Percentiles rank a stretch among this genome's conserved stretches.
Evolutionary conservation across 2,797 vertebrate genomes (phyloP).

Genomic region (Xiphorhynchus erythropygius): DNA sequence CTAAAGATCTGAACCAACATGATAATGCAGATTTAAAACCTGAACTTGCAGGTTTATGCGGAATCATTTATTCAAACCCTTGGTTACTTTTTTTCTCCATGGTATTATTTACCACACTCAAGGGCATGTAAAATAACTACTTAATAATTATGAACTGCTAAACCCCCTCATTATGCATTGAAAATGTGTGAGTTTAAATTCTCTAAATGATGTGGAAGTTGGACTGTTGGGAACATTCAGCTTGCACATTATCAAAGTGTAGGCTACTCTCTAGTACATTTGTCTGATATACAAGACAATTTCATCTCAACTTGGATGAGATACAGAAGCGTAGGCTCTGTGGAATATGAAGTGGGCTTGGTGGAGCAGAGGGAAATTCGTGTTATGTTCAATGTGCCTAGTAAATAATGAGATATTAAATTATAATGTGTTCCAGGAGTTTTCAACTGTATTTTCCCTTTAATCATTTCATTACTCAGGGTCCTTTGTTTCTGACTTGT

Average conservation of each 20-base stretch:
- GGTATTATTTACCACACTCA: constrained; percentile 42
- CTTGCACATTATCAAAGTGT: constrained; percentile 19
- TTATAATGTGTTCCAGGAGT: constrained; percentile 61
- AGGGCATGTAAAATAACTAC: constrained; percentile 49
- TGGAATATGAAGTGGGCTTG: constrained; percentile 58
- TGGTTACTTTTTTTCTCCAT: constrained; percentile 30
- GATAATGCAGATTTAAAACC: constrained; percentile 39
- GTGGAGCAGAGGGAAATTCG: constrained; percentile 51
- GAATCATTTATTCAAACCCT: constrained; percentile 20
- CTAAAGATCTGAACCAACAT: constrained; percentile 20
- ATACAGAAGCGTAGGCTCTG: constrained; percentile 28
- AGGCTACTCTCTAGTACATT: constrained; percentile 48
- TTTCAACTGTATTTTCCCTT: constrained; percentile 53
- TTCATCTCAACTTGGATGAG: constrained; percentile 38
- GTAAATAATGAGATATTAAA: constrained; percentile 69
- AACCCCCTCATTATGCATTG: constrained; percentile 11
- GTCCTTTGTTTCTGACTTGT: constrained; percentile 42
- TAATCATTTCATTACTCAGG: constrained; percentile 50
- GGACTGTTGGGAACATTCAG: constrained; percentile 29
- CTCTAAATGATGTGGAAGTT: constrained; percentile 19
- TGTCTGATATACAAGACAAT: constrained; percentile 56
- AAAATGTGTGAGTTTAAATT: constrained; percentile 20
- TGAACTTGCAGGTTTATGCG: constrained; percentile 6
- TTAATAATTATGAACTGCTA: constrained; percentile 52
- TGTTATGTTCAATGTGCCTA: constrained; percentile 41